A percentile compares a stretch with the other conserved stretches of the same genome.
Conservation (phyloP, 2,888 invertebrate genomes). For the Neoascia interrupta region DNA sequence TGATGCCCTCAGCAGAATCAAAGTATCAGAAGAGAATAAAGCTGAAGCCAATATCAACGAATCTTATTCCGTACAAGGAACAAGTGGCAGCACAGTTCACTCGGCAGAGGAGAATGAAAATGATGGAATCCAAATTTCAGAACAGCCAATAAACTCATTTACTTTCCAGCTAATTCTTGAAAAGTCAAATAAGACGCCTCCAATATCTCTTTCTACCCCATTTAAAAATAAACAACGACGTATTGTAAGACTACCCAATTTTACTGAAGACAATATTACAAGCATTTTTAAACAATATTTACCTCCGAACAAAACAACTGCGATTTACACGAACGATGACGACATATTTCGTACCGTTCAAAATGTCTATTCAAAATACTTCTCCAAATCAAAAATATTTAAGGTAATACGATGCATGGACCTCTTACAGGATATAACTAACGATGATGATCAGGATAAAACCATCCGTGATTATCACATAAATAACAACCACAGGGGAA, state of each 20-base stretch:
- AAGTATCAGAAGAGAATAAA: neutral
- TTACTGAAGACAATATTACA: neutral
- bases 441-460: slow-evolving; percentile 22
- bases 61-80: too few relatives aligned
- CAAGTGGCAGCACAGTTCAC: too few relatives aligned
- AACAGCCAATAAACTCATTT: neutral
- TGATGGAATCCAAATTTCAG: neutral
- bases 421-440: neutral
- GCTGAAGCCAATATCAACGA: too few relatives aligned
- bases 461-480: neutral
- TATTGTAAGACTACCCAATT: too few relatives aligned
- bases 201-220: neutral
- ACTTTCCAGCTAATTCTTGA: neutral
- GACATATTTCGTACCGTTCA: neutral
- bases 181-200: neutral
- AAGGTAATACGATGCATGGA: slow-evolving; percentile 5
- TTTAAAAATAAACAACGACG: neutral
- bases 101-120: neutral
- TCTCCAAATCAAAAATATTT: neutral
- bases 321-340: neutral
- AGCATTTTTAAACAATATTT: neutral
- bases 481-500: neutral
- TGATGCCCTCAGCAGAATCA: slow-evolving; percentile 1
- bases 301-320: neutral
- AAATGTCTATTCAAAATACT: slow-evolving; percentile 47